Evolutionary conservation across 2,797 vertebrate genomes (phyloP).

Genomic region (Oryzias sinensis): DNA sequence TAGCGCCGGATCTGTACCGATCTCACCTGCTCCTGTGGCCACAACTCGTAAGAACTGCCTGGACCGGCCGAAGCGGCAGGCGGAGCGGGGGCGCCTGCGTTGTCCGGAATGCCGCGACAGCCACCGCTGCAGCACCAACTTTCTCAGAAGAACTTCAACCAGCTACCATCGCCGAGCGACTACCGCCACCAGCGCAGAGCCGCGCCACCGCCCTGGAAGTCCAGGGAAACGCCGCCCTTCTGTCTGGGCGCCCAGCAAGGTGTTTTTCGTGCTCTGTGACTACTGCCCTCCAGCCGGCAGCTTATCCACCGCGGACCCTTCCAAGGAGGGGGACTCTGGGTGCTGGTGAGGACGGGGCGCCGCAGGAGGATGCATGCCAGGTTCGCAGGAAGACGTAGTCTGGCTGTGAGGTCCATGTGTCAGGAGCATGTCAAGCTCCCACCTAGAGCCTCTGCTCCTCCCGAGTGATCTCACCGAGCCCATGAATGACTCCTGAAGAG

Average conservation of each 20-base stretch:
- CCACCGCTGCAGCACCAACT: slow-evolving; percentile 42
- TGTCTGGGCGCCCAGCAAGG: not conserved
- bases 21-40: slow-evolving; percentile 75
- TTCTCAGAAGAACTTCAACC: slow-evolving; percentile 78
- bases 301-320: rapidly evolving
- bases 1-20: slow-evolving; percentile 72
- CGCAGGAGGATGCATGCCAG: not conserved
- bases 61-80: slow-evolving; percentile 53
- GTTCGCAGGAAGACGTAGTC: slow-evolving; percentile 73
- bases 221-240: not conserved
- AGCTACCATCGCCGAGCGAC: slow-evolving; percentile 72
- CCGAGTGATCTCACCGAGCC: slow-evolving; percentile 78
- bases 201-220: not conserved
- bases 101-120: slow-evolving; percentile 77
- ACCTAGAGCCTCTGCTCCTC: no score
- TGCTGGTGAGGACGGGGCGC: slow-evolving; percentile 11
- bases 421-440: slow-evolving; percentile 73
- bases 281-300: slow-evolving; percentile 58
- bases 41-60: slow-evolving; percentile 77
- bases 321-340: not conserved
- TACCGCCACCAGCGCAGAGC: slow-evolving; percentile 54
- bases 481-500: slow-evolving; percentile 69
- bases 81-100: slow-evolving; percentile 55
- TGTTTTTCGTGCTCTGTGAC: slow-evolving; percentile 58
- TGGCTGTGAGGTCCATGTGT: slow-evolving; percentile 83